Conservation (phyloP, 2,888 invertebrate genomes). For the Machimus rusticus region DNA sequence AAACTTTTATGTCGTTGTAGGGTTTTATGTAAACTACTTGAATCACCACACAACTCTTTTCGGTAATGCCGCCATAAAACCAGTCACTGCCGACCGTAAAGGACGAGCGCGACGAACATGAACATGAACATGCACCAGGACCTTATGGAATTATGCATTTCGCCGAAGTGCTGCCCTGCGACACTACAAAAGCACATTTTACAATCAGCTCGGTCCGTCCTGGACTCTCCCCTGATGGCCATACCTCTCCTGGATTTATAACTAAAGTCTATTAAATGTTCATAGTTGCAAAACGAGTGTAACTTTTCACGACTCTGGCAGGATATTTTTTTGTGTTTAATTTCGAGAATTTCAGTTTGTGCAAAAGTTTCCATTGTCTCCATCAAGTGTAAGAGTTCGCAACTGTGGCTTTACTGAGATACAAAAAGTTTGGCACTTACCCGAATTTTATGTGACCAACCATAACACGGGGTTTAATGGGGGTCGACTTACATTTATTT, state of each 20-base stretch:
- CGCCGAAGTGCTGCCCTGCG: not conserved
- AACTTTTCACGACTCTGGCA: not conserved
- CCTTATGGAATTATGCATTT: constrained; percentile 10
- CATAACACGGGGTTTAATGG: not conserved
- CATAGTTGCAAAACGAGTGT: not conserved
- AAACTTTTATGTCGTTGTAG: not conserved
- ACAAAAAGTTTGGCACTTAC: not conserved
- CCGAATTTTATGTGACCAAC: not conserved
- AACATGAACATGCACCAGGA: not conserved
- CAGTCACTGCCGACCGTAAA: constrained; percentile 1
- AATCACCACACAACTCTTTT: constrained; percentile 21
- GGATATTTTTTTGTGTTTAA: not conserved
- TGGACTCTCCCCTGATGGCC: not conserved
- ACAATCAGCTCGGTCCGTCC: not conserved
- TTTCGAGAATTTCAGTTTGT: not conserved
- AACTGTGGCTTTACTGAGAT: not conserved
- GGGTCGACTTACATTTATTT: not conserved
- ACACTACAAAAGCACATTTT: not conserved
- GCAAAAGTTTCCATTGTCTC: not conserved
- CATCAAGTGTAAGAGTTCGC: not conserved
- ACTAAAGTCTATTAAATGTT: not conserved
- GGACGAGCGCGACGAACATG: not conserved
- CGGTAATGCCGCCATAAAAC: not conserved
- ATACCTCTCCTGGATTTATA: not conserved
- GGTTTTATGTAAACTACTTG: constrained; percentile 23